Evolutionary conservation across 2,888 invertebrate species (phyloP).

Genomic region (Drosophila affinis): DNA sequence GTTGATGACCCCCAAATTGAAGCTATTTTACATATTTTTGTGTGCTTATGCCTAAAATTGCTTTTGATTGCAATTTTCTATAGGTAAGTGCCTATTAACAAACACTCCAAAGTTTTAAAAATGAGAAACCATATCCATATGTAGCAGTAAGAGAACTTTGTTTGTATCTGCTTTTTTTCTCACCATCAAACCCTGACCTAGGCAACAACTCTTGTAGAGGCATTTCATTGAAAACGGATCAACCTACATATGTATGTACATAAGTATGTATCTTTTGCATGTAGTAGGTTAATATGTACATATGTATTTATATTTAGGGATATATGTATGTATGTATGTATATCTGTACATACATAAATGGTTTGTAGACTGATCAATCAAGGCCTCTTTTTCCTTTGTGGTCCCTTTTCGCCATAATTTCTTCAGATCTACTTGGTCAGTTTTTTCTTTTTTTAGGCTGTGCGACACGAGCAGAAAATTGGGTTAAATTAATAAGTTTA

Average conservation of each 20-base stretch:
- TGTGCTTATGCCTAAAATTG: not conserved
- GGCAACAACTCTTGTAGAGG: not conserved
- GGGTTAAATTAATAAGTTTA: conserved; percentile 65
- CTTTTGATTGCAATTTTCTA: not conserved
- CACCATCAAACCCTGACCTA: not conserved
- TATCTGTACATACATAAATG: not conserved
- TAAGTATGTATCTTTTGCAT: not conserved
- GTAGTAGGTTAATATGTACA: too few relatives aligned
- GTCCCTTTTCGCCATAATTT: conserved; percentile 3
- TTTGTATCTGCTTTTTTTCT: not conserved
- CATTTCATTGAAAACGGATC: not conserved
- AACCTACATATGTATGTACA: not conserved
- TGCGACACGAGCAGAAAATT: conserved; percentile 55
- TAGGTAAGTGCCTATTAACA: not conserved
- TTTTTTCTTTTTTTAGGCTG: conserved; percentile 28
- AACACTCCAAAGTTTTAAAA: not conserved
- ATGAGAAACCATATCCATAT: not conserved
- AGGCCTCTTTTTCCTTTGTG: conserved; percentile 19
- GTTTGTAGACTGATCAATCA: conserved; percentile 7
- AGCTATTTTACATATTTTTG: not conserved
- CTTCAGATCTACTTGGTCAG: conserved; percentile 37
- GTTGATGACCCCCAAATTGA: not conserved
- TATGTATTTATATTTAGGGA: too few relatives aligned
- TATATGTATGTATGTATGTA: not conserved
- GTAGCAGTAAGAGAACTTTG: not conserved